Conservation (phyloP, 64 coral and sea anemone genomes). For the Montipora capricornis region DNA sequence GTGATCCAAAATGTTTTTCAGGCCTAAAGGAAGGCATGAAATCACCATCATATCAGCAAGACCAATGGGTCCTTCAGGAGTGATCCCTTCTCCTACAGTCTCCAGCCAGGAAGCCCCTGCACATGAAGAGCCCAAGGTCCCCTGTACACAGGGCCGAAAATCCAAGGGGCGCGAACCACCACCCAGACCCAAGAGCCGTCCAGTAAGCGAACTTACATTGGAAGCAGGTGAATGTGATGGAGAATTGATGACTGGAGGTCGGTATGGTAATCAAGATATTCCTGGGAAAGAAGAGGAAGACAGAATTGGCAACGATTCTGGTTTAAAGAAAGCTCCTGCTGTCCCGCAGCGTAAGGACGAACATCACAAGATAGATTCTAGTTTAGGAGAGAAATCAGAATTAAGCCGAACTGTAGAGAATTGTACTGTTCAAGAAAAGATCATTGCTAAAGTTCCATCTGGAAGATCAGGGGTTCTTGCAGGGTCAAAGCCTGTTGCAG, state of each 20-base stretch:
- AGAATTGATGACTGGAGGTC: not conserved
- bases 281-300: not conserved
- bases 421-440: not conserved
- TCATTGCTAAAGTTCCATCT: not conserved
- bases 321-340: not conserved
- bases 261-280: not conserved
- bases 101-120: not conserved
- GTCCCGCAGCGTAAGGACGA: not conserved
- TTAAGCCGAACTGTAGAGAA: not conserved
- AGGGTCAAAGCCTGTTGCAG: not conserved
- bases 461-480: not conserved
- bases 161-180: conserved; percentile 67
- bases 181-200: conserved; percentile 82
- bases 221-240: conserved; percentile 14
- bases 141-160: conserved; percentile 18
- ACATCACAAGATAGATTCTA: not conserved
- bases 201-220: conserved; percentile 62
- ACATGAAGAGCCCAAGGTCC: not conserved
- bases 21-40: conserved; percentile 77
- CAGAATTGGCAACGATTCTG: not conserved
- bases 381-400: not conserved
- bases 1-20: not conserved
- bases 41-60: conserved; percentile 90
- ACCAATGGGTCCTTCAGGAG: conserved; percentile 71
- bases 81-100: conserved; percentile 20